Evolutionary conservation across 2,797 vertebrate genomes (phyloP), one percentile per base, ranked within the genome.

Genomic region (Carduelis carduelis): DNA sequence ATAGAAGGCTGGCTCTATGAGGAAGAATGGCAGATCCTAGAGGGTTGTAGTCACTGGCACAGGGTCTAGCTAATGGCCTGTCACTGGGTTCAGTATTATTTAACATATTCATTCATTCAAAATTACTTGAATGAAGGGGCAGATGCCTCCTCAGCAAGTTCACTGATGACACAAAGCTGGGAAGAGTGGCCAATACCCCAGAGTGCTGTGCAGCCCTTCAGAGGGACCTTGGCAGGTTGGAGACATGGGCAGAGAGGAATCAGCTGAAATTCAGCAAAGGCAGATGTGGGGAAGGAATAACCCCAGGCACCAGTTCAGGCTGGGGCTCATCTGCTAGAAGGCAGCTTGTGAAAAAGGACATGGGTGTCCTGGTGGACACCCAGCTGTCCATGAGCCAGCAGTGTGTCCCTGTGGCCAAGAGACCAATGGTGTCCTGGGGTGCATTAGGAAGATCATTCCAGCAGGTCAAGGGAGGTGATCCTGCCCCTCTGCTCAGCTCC

Each of bases 111-210:
- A 30, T 64, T 47, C 11, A 34, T 34, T 83, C 34, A 47, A 2
- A 84, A 27, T 52, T 59, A 41, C 15, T 41, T 41, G 61, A 57
- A 35, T 84, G 22, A 59, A 75, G 37, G 2, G 22, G 14, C 35
- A 37, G 37, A 43, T 4, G 22, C 8, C 14, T 59, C 37, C 32
- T 66, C 44, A 75, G 44, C 27, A 50, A 8, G 21, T 12, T 66
- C 22, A 43, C 4, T 32, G 44, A 9, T 57, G 22, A 10, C 37
- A 59, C 37, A 50, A 32, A 75, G 35, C 43, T 65, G 20, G 30
- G 16, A 41, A 14, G 26, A 2, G 34, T 49, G 30, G 24, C 24
- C 0, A 0, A 20, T 28, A 37, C 1, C 37, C 28, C 71, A 68
- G 46, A 60, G 28, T 0, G n/a, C n/a, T 60, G 6, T 37, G 53